Evolutionary conservation across 1,140 invertebrate genomes (phyloP), one percentile per base, ranked within the genome.

Genomic region (Caenorhabditis latens): DNA sequence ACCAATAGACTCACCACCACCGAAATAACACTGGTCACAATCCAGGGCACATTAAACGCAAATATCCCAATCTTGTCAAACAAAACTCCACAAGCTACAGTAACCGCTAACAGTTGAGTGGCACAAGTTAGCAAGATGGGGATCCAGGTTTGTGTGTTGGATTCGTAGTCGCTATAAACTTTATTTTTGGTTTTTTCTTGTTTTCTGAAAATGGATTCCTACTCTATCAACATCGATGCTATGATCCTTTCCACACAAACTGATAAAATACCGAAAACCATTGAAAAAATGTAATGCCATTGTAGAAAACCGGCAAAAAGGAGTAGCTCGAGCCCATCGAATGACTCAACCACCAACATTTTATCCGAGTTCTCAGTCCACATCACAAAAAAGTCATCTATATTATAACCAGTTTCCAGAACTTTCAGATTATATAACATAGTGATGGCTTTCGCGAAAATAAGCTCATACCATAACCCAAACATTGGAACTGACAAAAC

Each of bases 241-340:
- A 63, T 9, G 11, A 32, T 63, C 14, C 61, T 24, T 63, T 63
- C 61, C 24, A 63, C 14, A 63, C 61, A 63, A 19, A 63, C 32
- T 63, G 61, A 21, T 6, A 63, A 24, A 63, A 63, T 63, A 63
- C 61, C 61, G 6, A 63, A 63, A 63, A 63, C 1, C 24, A 63
- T 63, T 32, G 61, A 32, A 19, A 63, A 63, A 11, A 63, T 63
- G 6, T 63, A 63, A 63, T 63, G 61, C 61, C 61, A 63, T 14
- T 63, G 61, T 32, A 63, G 21, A 32, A 63, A 63, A 32, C 61
- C 61, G 14, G 21, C 21, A 9, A 63, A 63, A 63, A 63, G 21
- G 4, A 63, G 32, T 8, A 63, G 21, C 14, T 63, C 61, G 0
- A 63, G 24, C 0, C 61, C 61, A 7, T 63, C 32, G 6, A 63